phyloP scores from a whole-genome alignment of 2,113 vertebrate species.

The Gambusia affinis region DNA sequence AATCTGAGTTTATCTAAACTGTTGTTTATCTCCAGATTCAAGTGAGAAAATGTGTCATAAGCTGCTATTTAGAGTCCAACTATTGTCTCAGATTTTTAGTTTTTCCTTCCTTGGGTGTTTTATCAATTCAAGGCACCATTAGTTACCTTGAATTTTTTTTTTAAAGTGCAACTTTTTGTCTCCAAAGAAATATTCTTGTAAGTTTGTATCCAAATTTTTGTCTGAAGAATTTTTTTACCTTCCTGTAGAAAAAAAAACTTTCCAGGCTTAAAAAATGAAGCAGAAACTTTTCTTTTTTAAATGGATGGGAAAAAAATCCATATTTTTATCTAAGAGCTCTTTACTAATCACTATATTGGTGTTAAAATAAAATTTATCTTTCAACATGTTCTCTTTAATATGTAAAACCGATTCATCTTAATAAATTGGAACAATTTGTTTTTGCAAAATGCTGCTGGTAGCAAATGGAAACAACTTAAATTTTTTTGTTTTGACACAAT shows the following conservation, averaged over 20 bases:
- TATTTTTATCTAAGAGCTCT: no score
- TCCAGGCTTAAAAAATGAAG: no score
- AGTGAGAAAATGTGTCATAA: neutral
- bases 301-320: no score
- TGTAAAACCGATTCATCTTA: no score
- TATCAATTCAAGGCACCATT: neutral
- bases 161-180: neutral
- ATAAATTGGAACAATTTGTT: neutral
- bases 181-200: neutral
- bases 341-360: no score
- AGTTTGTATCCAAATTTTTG: neutral
- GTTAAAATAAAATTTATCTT: no score
- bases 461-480: neutral
- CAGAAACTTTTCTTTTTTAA: no score
- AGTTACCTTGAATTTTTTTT: neutral
- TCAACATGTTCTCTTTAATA: no score
- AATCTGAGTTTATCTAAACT: neutral
- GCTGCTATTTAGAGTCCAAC: neutral
- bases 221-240: no score
- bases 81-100: neutral
- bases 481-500: neutral
- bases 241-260: no score
- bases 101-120: neutral
- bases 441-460: neutral
- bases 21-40: neutral